Base-by-base conservation (phyloP, 2,113 vertebrate species). In the Polypterus senegalus region DNA sequence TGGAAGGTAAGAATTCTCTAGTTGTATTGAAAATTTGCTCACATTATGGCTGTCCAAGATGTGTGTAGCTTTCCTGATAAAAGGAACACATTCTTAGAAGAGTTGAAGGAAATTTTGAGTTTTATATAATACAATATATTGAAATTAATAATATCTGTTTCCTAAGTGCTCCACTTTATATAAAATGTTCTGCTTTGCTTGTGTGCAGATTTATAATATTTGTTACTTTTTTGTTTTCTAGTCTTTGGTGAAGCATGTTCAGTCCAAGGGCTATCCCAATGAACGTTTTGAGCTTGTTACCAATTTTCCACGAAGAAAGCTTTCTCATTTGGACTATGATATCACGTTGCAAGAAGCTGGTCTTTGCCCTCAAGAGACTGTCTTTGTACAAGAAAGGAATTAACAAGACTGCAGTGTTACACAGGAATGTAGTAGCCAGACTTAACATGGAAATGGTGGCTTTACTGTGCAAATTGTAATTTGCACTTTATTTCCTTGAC, bases 331-430 rank as follows among this genome's bases (percentile, higher is more conserved):
- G 90, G 91, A 97, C 92, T 98, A 97, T 94, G 93, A 97, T 70
- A 93, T 92, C 81, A 98, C 95, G 1, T 87, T 99, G 80, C 94
- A 97, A 75, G 94, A 99, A 75, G 96, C 95, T 61, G 96, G 96
- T 66, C 86, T 99, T 75, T 99, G 94, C 83, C 96, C 96, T 78
- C 96, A 99, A 86, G 96, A 99, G 83, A 99, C 96, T 90, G 95
- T 99, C 80, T 99, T 99, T 89, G 92, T 99, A 72, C 96, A 99
- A 79, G 96, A 99, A 81, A 94, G 96, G 84, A 97, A 97, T 91
- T 98, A 95, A 76, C 79, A 69, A 67, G 3, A 46, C 9, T 3
- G 47, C 44, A 45, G n/a, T 48, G 57, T 58, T 43, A 53, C 44
- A 10, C 9, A n/a, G 48, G 54, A 58, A 47, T 51, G 48, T 49